Percentiles rank a stretch among this genome's conserved stretches.
These are phyloP conservation scores for Pelodytes ibericus DNA, from an alignment of 2,797 vertebrate species.

Conservation along the genomic window DNA sequence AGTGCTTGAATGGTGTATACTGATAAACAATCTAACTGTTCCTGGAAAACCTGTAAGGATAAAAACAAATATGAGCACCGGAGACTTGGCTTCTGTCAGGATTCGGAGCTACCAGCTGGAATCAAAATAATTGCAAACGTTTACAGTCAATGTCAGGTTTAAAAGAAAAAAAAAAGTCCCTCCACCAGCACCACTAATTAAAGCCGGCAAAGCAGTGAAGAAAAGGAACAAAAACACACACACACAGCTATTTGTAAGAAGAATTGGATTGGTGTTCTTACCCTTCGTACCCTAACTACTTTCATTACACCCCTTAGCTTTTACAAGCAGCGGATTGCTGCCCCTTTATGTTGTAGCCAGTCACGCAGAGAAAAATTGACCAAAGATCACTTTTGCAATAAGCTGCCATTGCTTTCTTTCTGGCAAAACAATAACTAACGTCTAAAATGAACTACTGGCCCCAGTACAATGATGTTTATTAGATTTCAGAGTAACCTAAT, in stretches of 20 bases:
- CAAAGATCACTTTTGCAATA: too few species aligned
- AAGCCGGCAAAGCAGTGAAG: constrained; percentile 24
- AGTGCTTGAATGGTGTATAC: constrained; percentile 93
- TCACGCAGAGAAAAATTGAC: too few species aligned
- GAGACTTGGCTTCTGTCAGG: not conserved
- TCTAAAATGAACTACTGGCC: too few species aligned
- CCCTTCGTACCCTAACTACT: too few species aligned
- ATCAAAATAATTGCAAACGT: constrained; percentile 5
- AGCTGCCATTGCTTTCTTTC: too few species aligned
- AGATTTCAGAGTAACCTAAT: too few species aligned
- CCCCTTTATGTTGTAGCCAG: too few species aligned
- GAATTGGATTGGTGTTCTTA: too few species aligned
- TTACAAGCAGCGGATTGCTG: too few species aligned
- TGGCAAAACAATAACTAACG: too few species aligned
- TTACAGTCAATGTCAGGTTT: not conserved
- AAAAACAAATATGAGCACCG: not conserved
- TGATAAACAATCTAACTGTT: constrained; percentile 87
- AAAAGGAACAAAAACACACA: not conserved
- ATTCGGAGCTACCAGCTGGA: not conserved
- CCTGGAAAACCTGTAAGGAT: constrained; percentile 85
- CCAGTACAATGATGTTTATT: too few species aligned
- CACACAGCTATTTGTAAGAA: not conserved
- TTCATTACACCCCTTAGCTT: too few species aligned
- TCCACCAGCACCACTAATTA: constrained; percentile 29
- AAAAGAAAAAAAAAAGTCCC: constrained; percentile 12